Conservation (phyloP, 2,113 vertebrate genomes). For the Aspiorhynchus laticeps region DNA sequence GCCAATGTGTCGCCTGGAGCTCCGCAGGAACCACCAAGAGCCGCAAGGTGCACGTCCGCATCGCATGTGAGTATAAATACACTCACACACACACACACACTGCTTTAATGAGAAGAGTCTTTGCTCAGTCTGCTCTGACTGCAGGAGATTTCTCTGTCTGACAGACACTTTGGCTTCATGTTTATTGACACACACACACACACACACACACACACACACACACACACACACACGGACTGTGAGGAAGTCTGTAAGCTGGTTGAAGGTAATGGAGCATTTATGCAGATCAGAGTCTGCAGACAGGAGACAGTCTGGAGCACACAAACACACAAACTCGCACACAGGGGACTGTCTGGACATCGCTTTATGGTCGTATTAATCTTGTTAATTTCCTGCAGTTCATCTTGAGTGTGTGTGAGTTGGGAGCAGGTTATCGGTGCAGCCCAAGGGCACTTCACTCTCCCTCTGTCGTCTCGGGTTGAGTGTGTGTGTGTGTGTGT, state of each 20-base stretch:
- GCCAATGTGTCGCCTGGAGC: slow-evolving; percentile 97
- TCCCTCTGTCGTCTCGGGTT: neutral
- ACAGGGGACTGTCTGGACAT: slow-evolving; percentile 13
- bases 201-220: slow-evolving; percentile 31
- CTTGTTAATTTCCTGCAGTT: slow-evolving; percentile 27
- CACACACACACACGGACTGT: slow-evolving; percentile 8
- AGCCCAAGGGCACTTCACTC: neutral
- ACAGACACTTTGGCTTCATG: slow-evolving; percentile 16
- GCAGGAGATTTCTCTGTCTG: slow-evolving; percentile 13
- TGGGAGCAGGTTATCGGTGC: slow-evolving; percentile 2
- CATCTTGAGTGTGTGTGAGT: slow-evolving; percentile 12
- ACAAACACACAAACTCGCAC: neutral
- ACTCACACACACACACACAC: neutral
- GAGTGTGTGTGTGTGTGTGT: slow-evolving; percentile 17
- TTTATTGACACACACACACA: slow-evolving; percentile 19
- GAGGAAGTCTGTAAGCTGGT: slow-evolving; percentile 1
- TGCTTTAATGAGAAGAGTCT: neutral
- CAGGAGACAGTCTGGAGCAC: slow-evolving; percentile 32
- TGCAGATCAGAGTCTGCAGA: slow-evolving; percentile 24
- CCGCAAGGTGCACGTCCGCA: slow-evolving; percentile 91
- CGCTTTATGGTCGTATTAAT: slow-evolving; percentile 19
- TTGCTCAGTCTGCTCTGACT: slow-evolving; percentile 18
- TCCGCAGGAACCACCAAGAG: slow-evolving; percentile 95
- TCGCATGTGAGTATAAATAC: slow-evolving; percentile 87
- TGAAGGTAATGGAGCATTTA: slow-evolving; percentile 38